These are phyloP conservation scores for Cataglyphis rosenhaueri DNA, from an alignment of 2,888 invertebrate species.

Conservation along the genomic window DNA sequence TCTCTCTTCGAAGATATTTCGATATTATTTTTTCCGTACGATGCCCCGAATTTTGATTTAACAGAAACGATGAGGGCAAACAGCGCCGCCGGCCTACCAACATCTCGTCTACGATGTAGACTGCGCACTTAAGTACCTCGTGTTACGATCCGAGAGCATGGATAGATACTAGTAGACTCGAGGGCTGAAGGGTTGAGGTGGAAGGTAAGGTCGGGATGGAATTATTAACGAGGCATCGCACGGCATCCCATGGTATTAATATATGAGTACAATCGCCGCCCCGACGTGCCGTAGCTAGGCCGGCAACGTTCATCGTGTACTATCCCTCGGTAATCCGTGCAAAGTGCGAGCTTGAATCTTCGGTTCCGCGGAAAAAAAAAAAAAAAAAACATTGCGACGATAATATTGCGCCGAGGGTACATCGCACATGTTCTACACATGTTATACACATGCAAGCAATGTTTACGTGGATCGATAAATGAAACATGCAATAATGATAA, in stretches of 20 bases:
- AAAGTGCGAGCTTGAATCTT: conserved; percentile 37
- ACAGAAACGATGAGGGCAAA: neutral
- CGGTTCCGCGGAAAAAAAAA: conserved; percentile 46
- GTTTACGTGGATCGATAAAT: conserved; percentile 30
- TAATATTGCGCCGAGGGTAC: conserved; percentile 53
- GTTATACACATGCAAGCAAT: neutral
- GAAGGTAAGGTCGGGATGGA: conserved; percentile 61
- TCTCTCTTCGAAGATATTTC: neutral
- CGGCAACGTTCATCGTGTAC: conserved; percentile 31
- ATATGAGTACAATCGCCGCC: conserved; percentile 75
- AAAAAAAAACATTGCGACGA: conserved; percentile 39
- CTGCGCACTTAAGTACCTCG: conserved; percentile 41
- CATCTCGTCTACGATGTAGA: conserved; percentile 15
- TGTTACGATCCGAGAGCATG: conserved; percentile 58
- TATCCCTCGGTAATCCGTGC: conserved; percentile 44
- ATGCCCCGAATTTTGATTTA: conserved; percentile 19
- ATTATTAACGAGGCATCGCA: conserved; percentile 79
- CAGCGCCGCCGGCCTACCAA: neutral
- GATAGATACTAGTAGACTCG: conserved; percentile 57
- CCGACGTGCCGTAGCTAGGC: conserved; percentile 57
- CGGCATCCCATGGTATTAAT: conserved; percentile 77
- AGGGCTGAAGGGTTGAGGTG: conserved; percentile 56
- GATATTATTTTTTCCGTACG: neutral
- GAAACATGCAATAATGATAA: neutral
- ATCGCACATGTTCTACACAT: conserved; percentile 38